A percentile compares a stretch with the other conserved stretches of the same genome.
These are phyloP conservation scores for Apeltes quadracus DNA, from an alignment of 2,113 vertebrate species.

Conservation along the genomic window DNA sequence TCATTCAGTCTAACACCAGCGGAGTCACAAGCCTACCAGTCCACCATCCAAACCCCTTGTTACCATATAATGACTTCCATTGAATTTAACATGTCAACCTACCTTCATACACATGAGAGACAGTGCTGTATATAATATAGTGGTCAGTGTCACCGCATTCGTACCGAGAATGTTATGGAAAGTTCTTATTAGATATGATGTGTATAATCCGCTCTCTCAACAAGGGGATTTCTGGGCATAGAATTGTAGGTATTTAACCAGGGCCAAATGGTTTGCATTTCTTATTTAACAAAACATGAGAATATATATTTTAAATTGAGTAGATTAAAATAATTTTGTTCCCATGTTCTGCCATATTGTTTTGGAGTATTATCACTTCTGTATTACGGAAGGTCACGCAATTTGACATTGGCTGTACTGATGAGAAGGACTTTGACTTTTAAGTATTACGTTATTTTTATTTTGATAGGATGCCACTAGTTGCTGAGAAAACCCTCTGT, in stretches of 20 bases:
- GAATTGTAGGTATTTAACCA: constrained; percentile 41
- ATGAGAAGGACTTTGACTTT: constrained; percentile 27
- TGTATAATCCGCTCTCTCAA: constrained; percentile 13
- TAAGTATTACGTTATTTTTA: too few species aligned
- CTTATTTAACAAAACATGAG: constrained; percentile 26
- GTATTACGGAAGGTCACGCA: constrained; percentile 27
- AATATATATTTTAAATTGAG: constrained; percentile 33
- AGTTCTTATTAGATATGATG: constrained; percentile 28
- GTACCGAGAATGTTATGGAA: constrained; percentile 20
- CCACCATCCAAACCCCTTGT: constrained; percentile 51
- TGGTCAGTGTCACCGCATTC: constrained; percentile 24
- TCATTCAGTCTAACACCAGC: constrained; percentile 71
- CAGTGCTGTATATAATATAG: constrained; percentile 36
- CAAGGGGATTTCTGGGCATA: constrained; percentile 22
- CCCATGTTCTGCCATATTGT: too few species aligned
- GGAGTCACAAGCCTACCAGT: constrained; percentile 64
- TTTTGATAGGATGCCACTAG: constrained; percentile 34
- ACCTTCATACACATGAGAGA: constrained; percentile 51
- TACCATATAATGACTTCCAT: constrained; percentile 71
- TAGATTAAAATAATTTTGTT: too few species aligned
- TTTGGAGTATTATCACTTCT: too few species aligned
- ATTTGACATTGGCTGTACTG: constrained; percentile 37
- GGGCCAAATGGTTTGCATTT: constrained; percentile 40
- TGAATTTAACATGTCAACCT: constrained; percentile 69
- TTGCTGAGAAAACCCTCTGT: constrained; percentile 18